Base-by-base conservation (phyloP, 2,113 vertebrate genomes). In the Cyanoramphus novaezelandiae region DNA sequence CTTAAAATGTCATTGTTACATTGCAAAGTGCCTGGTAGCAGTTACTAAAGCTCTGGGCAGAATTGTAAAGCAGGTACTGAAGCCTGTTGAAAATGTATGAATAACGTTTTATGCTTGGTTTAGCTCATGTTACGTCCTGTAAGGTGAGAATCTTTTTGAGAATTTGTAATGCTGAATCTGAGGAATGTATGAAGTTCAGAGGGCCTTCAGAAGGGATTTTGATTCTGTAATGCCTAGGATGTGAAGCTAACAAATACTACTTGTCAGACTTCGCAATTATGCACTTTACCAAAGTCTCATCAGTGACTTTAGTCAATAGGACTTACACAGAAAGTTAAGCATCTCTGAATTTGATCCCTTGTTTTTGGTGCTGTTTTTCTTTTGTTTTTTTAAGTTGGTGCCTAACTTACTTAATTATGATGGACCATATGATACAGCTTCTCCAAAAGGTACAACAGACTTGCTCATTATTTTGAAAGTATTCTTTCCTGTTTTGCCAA, bases 151-250 rank as follows among this genome's bases (percentile, higher is more conserved):
- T 86, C 27, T 82, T 89, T 80, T 47, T 64, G 64, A 68, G 60
- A 88, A 69, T 92, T 69, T 83, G 13, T 83, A 90, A 75, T 68
- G 52, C 39, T 81, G 50, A 86, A 43, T 71, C 37, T 92, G 55
- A 86, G 69, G 75, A 88, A 77, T 82, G 46, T 52, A 83, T 67
- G 47, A 92, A 84, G 24, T 75, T 88, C 80, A 94, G 75, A 92
- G 77, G 35, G 63, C 86, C 72, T 86, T n/a, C 57, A 84, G 50
- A 81, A 71, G 90, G 31, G 24, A 63, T 90, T 88, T 78, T 74
- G 11, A 20, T 75, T 94, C 23, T 50, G 1, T 75, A 86, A 67
- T 84, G 59, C 23, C 47, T 52, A 33, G 23, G 7, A 46, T 80
- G 43, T 64, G 25, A 94, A 74, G 15, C 35, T 71, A 71, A 33